These are phyloP conservation scores for Microctenopoma stevenorrisi DNA, from an alignment of 2,797 vertebrate species.

Conservation along the genomic window DNA sequence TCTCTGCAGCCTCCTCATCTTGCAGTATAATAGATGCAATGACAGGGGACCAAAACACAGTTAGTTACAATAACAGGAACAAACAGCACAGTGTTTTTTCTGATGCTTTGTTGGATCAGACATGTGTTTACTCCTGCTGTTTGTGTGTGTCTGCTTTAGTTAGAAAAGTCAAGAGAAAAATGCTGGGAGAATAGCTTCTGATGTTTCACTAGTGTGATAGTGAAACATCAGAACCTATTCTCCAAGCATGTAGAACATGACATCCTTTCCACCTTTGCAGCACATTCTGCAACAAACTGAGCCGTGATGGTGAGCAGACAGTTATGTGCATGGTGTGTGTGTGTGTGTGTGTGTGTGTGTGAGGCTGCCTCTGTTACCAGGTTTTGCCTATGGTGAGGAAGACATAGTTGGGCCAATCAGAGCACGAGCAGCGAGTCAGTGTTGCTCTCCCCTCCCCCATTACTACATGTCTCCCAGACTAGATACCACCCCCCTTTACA, in stretches of 20 bases:
- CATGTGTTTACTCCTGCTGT: neutral
- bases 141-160: neutral
- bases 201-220: too few species aligned
- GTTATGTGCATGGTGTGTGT: constrained; percentile 7
- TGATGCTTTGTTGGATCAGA: constrained; percentile 9
- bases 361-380: constrained; percentile 51
- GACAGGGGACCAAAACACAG: neutral
- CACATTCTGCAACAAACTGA: constrained; percentile 18
- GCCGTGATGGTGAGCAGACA: constrained; percentile 13
- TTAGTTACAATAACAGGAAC: neutral
- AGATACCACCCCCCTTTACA: constrained; percentile 28
- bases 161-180: constrained; percentile 6
- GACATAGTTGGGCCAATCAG: constrained; percentile 59
- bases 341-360: constrained; percentile 12
- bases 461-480: constrained; percentile 55
- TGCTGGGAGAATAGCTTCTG: neutral
- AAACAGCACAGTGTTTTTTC: constrained; percentile 22
- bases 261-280: constrained; percentile 27
- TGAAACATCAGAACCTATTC: too few species aligned
- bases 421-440: constrained; percentile 50
- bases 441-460: constrained; percentile 61
- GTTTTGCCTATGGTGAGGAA: constrained; percentile 61
- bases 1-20: constrained; percentile 2
- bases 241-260: neutral
- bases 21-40: constrained; percentile 3